phyloP scores from a whole-genome alignment of 2,888 invertebrate species.

The Folsomia candida region DNA sequence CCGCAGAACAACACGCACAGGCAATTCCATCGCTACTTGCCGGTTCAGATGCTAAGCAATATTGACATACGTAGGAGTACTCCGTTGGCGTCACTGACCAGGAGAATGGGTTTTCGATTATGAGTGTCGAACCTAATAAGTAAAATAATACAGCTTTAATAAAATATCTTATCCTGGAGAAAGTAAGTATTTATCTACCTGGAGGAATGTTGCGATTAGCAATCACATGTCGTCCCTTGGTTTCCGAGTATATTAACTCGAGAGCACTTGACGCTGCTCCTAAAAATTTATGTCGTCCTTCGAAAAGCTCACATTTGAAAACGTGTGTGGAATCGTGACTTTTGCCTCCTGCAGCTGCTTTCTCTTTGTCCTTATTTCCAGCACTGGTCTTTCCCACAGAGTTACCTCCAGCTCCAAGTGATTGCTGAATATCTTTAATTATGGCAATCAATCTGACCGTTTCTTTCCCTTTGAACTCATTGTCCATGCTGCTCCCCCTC shows the following conservation, averaged over 20 bases:
- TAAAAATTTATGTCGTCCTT: slow-evolving; percentile 23
- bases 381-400: neutral
- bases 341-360: neutral
- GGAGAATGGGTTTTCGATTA: slow-evolving; percentile 56
- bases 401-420: neutral
- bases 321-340: slow-evolving; percentile 13
- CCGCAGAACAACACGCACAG: slow-evolving; percentile 50
- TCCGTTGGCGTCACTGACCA: slow-evolving; percentile 53
- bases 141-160: too few species aligned
- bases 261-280: slow-evolving; percentile 34
- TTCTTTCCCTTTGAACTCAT: slow-evolving; percentile 39
- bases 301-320: slow-evolving; percentile 11
- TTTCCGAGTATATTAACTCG: slow-evolving; percentile 29
- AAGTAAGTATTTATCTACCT: too few species aligned
- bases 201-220: slow-evolving; percentile 43
- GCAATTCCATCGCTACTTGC: slow-evolving; percentile 48
- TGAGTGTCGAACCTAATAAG: slow-evolving; percentile 55
- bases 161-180: too few species aligned
- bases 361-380: slow-evolving; percentile 2
- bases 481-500: slow-evolving; percentile 22
- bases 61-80: slow-evolving; percentile 54
- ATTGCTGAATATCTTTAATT: slow-evolving; percentile 38
- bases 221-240: slow-evolving; percentile 41
- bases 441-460: slow-evolving; percentile 41
- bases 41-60: slow-evolving; percentile 52